Conservation (phyloP, 2,888 invertebrate genomes). For the Acrocyrtus sp. region DNA sequence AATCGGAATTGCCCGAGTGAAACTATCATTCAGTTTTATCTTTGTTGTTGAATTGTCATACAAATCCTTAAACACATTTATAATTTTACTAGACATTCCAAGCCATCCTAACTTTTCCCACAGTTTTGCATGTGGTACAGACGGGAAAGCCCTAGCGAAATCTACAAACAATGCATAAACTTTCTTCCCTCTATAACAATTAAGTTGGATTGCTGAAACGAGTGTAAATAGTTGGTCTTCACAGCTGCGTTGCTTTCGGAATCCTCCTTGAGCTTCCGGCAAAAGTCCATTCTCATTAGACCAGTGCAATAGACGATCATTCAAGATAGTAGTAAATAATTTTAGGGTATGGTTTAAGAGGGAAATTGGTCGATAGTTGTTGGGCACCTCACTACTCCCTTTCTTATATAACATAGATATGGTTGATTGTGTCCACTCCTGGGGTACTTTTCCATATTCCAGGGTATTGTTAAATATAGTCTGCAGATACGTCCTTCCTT, state of each 20-base stretch:
- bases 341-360: slow-evolving; percentile 10
- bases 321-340: background rate
- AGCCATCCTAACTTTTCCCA: background rate
- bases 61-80: slow-evolving; percentile 1
- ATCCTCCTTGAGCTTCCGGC: slow-evolving; percentile 16
- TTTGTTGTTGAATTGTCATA: slow-evolving; percentile 18
- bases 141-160: slow-evolving; percentile 16
- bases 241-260: slow-evolving; percentile 15
- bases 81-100: slow-evolving; percentile 20
- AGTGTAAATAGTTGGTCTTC: slow-evolving; percentile 20
- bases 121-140: background rate
- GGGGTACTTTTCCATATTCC: no score
- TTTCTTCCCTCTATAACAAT: background rate
- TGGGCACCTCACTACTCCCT: background rate
- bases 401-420: slow-evolving; percentile 22
- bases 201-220: slow-evolving; percentile 1
- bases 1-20: slow-evolving; percentile 1
- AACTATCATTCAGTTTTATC: background rate
- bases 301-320: background rate
- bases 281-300: background rate
- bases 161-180: slow-evolving; percentile 23
- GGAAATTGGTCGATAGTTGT: slow-evolving; percentile 17
- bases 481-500: no score
- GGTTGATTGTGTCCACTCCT: no score
- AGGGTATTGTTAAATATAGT: no score